These are phyloP conservation scores for Podarcis cretensis DNA, from an alignment of 2,113 vertebrate genomes.

Conservation along the genomic window DNA sequence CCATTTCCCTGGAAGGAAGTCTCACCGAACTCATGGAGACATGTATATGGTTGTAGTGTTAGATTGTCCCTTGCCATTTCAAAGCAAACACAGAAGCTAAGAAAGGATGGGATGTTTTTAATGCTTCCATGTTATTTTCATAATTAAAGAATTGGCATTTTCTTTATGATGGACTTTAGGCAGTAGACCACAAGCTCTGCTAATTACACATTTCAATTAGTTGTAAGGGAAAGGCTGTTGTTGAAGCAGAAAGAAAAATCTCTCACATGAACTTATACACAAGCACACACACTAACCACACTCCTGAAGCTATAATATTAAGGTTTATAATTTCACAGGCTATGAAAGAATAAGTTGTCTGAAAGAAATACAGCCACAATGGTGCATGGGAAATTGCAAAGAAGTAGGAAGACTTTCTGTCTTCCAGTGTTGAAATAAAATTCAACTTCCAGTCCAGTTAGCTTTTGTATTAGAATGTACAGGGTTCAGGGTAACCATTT, in stretches of 20 bases:
- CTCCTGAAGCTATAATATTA: not conserved
- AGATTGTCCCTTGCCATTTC: not conserved
- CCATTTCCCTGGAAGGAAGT: not conserved
- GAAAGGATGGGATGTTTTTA: not conserved
- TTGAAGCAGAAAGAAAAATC: not conserved
- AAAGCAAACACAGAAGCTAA: not conserved
- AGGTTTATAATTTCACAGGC: not conserved
- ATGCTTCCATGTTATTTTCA: not conserved
- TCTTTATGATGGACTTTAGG: not conserved
- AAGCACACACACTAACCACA: not conserved
- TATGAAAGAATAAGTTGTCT: not conserved
- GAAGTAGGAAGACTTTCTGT: not conserved
- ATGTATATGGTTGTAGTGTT: not conserved
- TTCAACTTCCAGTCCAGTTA: not conserved
- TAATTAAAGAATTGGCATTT: not conserved
- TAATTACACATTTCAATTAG: not conserved
- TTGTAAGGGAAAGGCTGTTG: too few species aligned
- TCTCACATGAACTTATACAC: not conserved
- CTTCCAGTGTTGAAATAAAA: not conserved
- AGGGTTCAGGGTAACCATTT: not conserved
- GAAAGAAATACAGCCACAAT: not conserved
- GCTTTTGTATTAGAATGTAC: not conserved
- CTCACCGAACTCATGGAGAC: not conserved
- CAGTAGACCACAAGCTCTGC: not conserved
- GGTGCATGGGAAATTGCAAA: not conserved